These are phyloP conservation scores for Rotaria sp. DNA, from an alignment of 2,888 invertebrate genomes.

Conservation along the genomic window DNA sequence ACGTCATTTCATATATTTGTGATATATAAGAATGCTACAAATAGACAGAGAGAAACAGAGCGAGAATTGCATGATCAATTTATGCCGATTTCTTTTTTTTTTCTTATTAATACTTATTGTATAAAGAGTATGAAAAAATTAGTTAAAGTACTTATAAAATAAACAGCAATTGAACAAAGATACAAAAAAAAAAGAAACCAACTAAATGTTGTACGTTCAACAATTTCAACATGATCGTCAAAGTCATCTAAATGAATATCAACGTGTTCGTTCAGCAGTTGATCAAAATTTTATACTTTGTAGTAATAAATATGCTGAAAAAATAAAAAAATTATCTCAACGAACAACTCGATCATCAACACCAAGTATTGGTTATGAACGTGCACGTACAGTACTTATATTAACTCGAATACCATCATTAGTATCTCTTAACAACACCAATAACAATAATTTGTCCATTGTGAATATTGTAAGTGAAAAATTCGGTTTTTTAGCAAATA, in stretches of 20 bases:
- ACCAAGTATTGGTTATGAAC: background rate
- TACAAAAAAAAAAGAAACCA: no score
- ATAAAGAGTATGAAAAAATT: background rate
- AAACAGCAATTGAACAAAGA: no score
- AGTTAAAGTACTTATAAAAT: no score
- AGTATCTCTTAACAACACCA: background rate
- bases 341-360: background rate
- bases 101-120: background rate
- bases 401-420: background rate
- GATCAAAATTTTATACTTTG: background rate
- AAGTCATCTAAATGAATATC: background rate
- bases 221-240: background rate
- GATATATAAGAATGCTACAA: no score
- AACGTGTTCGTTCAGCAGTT: background rate
- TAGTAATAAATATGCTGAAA: background rate
- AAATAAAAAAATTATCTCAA: background rate
- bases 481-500: background rate
- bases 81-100: background rate
- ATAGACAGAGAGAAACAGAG: no score
- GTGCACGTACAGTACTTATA: background rate
- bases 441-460: background rate
- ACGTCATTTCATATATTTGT: background rate
- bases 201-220: background rate
- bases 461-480: background rate
- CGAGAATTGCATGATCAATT: slow-evolving; percentile 8